phyloP scores from a whole-genome alignment of 2,113 vertebrate species.

The Climacteris rufus region DNA sequence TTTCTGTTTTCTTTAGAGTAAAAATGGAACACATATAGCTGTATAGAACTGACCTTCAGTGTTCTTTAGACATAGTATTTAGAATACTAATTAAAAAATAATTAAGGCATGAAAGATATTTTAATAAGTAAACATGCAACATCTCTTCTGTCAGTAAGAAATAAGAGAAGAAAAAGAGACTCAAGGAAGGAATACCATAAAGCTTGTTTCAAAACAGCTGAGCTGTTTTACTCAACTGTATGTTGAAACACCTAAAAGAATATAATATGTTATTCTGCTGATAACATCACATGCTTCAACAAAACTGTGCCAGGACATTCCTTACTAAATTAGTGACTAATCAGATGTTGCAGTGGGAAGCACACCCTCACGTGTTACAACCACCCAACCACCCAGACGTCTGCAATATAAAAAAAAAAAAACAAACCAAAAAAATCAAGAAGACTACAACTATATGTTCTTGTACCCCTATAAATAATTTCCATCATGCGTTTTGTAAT shows the following conservation, averaged over 20 bases:
- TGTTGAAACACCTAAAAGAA: conserved; percentile 24
- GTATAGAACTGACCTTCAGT: background rate
- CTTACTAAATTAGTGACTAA: conserved; percentile 68
- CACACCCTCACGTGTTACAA: conserved; percentile 72
- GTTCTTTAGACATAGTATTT: background rate
- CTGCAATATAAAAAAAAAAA: background rate
- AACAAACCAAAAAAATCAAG: background rate
- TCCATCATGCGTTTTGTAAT: conserved; percentile 66
- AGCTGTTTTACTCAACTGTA: background rate
- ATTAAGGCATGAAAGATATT: background rate
- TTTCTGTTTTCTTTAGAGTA: background rate
- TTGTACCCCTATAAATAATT: conserved; percentile 61
- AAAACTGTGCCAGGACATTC: conserved; percentile 58
- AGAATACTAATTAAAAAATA: background rate
- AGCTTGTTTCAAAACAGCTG: background rate
- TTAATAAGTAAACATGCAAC: background rate
- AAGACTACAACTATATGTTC: conserved; percentile 18
- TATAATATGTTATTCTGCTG: conserved; percentile 56
- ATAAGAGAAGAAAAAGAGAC: background rate
- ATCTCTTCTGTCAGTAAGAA: background rate
- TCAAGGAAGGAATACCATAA: background rate
- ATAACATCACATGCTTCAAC: conserved; percentile 54
- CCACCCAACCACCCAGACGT: conserved; percentile 23
- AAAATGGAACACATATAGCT: background rate
- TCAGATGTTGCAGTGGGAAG: conserved; percentile 58